These are phyloP conservation scores for Meles meles DNA, from an alignment of 2,113 vertebrate genomes.

Conservation along the genomic window DNA sequence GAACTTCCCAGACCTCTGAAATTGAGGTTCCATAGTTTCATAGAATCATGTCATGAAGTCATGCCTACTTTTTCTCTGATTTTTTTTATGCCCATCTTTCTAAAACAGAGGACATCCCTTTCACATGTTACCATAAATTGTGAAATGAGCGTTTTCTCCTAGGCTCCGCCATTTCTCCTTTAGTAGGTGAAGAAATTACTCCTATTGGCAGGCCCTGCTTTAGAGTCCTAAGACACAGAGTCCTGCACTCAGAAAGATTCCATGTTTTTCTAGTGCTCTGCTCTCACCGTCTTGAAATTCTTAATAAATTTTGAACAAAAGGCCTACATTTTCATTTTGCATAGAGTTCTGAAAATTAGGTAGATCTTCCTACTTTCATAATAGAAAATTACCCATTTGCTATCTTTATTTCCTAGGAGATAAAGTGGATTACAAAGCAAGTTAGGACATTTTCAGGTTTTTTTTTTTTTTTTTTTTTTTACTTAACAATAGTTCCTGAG, in stretches of 20 bases:
- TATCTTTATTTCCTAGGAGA: neutral
- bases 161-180: neutral
- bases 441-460: neutral
- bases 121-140: neutral
- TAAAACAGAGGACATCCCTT: neutral
- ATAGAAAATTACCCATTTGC: neutral
- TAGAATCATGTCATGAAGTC: neutral
- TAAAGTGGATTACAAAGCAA: neutral
- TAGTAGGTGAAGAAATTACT: neutral
- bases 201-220: no score
- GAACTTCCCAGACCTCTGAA: neutral
- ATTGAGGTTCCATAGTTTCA: neutral
- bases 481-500: neutral
- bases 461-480: neutral
- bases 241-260: neutral
- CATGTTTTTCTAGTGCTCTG: neutral
- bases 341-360: neutral
- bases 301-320: neutral
- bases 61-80: neutral
- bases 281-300: neutral
- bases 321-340: neutral
- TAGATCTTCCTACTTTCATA: neutral
- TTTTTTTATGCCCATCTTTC: neutral
- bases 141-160: neutral
- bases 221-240: neutral